Percentiles rank a stretch among this genome's conserved stretches.
These are phyloP conservation scores for Tribolium madens DNA, from an alignment of 1,140 invertebrate genomes.

Conservation along the genomic window DNA sequence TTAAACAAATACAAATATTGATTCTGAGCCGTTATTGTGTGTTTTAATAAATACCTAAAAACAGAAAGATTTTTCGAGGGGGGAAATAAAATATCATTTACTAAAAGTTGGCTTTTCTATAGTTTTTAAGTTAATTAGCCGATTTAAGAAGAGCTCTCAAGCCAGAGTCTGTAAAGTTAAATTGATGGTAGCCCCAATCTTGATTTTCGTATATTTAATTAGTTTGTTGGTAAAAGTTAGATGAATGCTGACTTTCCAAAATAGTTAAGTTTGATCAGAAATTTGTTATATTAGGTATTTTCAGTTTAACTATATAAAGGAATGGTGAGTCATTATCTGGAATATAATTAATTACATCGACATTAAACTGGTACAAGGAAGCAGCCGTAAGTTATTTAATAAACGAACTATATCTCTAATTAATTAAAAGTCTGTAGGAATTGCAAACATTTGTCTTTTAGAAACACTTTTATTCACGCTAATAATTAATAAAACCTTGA, in stretches of 20 bases:
- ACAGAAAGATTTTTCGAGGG: not conserved
- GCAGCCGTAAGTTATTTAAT: constrained; percentile 16
- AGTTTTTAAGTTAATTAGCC: not conserved
- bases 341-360: constrained; percentile 22
- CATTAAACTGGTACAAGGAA: constrained; percentile 1
- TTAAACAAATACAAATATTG: constrained; percentile 33
- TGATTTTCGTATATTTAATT: constrained; percentile 16
- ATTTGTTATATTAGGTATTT: not conserved
- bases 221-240: not conserved
- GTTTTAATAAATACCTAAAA: constrained; percentile 4
- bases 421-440: constrained; percentile 24
- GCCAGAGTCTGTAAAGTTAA: not conserved
- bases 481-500: constrained; percentile 31
- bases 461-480: constrained; percentile 16
- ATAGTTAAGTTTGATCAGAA: not conserved
- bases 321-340: not conserved
- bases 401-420: constrained; percentile 32
- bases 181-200: not conserved
- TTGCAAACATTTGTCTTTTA: constrained; percentile 34
- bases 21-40: constrained; percentile 2
- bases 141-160: not conserved
- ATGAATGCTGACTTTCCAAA: not conserved
- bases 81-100: no score
- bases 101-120: not conserved
- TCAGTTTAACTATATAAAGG: no score